phyloP scores from a whole-genome alignment of 2,797 vertebrate genomes.

The Glossophaga mutica region DNA sequence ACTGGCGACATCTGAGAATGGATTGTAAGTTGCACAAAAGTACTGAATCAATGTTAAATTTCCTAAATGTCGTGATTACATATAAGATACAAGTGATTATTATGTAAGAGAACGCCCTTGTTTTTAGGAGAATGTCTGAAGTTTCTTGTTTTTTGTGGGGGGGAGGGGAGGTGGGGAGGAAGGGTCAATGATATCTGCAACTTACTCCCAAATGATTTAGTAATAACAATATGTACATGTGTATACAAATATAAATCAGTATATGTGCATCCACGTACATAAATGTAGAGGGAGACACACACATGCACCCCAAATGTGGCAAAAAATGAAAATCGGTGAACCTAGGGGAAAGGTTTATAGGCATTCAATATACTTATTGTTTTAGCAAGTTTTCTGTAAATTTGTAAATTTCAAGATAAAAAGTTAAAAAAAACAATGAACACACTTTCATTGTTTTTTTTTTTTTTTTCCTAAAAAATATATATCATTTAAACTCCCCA shows the following conservation, averaged over 20 bases:
- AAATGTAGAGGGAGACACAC: neutral
- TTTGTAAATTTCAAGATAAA: neutral
- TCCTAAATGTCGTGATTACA: neutral
- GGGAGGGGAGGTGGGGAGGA: neutral
- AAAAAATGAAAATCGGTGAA: neutral
- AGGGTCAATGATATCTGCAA: neutral
- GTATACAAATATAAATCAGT: neutral
- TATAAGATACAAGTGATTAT: neutral
- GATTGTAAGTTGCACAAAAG: neutral
- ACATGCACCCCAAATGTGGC: neutral
- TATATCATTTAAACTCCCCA: neutral
- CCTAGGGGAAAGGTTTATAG: neutral
- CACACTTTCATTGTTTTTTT: neutral
- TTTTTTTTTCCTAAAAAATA: neutral
- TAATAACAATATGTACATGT: neutral
- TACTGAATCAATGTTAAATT: neutral
- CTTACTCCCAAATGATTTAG: neutral
- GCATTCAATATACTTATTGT: neutral
- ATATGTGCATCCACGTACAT: neutral
- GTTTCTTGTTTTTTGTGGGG: neutral
- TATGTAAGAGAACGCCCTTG: neutral
- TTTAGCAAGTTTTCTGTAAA: neutral
- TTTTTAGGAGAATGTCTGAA: neutral
- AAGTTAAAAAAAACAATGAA: neutral
- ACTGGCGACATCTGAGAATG: neutral